phyloP scores from a whole-genome alignment of 2,888 invertebrate species.

The Torymus texanus region DNA sequence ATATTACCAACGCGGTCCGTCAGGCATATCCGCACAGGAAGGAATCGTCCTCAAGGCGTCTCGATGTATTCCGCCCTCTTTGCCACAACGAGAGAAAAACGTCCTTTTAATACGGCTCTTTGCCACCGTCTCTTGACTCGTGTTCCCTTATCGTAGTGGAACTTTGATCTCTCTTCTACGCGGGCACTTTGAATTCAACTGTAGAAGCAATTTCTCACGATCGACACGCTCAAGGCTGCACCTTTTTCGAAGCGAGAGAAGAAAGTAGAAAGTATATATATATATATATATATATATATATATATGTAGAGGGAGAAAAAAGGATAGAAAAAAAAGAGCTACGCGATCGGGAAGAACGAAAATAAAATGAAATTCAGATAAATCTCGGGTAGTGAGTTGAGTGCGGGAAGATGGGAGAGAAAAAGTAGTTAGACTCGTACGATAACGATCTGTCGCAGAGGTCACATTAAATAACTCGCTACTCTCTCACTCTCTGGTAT shows the following conservation, averaged over 20 bases:
- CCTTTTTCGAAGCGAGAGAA: not conserved
- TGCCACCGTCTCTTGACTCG: conserved; percentile 33
- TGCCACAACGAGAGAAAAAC: not conserved
- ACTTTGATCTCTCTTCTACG: conserved; percentile 60
- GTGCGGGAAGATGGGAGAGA: not conserved
- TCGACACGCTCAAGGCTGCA: conserved; percentile 40
- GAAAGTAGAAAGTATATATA: not conserved
- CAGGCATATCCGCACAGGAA: too few relatives aligned
- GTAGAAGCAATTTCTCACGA: conserved; percentile 61
- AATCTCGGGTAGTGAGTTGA: not conserved
- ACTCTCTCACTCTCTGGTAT: not conserved
- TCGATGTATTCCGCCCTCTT: not conserved
- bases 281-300: too few relatives aligned
- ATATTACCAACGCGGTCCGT: too few relatives aligned
- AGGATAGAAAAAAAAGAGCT: not conserved
- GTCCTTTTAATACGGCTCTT: conserved; percentile 44
- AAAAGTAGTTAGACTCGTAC: not conserved
- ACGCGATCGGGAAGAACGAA: not conserved
- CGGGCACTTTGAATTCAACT: conserved; percentile 60
- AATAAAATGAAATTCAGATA: conserved; percentile 35
- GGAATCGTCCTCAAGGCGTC: too few relatives aligned
- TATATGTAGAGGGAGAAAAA: not conserved
- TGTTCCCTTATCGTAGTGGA: conserved; percentile 52
- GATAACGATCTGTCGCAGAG: conserved; percentile 26
- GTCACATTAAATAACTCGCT: conserved; percentile 2